phyloP scores from a whole-genome alignment of 1,140 invertebrate genomes.

The Centruroides sculpturatus region DNA sequence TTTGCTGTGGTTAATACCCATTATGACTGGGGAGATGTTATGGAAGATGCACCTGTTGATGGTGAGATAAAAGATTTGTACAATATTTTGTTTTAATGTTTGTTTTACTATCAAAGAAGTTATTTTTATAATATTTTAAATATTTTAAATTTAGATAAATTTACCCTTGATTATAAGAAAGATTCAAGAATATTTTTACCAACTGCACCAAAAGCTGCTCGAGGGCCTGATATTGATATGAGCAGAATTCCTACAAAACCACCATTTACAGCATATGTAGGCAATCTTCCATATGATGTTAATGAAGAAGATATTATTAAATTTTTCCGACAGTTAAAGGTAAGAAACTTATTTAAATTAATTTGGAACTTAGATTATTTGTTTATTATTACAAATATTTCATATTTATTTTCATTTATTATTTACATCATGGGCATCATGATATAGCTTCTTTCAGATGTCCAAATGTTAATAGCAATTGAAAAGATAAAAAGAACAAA shows the following conservation, averaged over 20 bases:
- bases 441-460: too few species aligned
- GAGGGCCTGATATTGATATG: slow-evolving; percentile 54
- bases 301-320: slow-evolving; percentile 62
- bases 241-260: slow-evolving; percentile 60
- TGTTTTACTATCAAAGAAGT: neutral
- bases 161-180: slow-evolving; percentile 17
- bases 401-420: too few species aligned
- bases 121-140: neutral
- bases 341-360: slow-evolving; percentile 24
- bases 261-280: slow-evolving; percentile 75
- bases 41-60: slow-evolving; percentile 40
- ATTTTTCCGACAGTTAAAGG: slow-evolving; percentile 64
- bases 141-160: slow-evolving; percentile 12
- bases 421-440: too few species aligned
- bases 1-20: slow-evolving; percentile 24
- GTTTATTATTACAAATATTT: too few species aligned
- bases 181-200: slow-evolving; percentile 46
- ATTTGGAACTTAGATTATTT: too few species aligned
- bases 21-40: slow-evolving; percentile 52
- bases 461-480: too few species aligned
- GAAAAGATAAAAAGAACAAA: too few species aligned
- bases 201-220: slow-evolving; percentile 71
- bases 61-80: slow-evolving; percentile 3
- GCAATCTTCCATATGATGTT: slow-evolving; percentile 83
- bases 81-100: neutral